A percentile compares a stretch with the other conserved stretches of the same genome.
Evolutionary conservation across 2,113 vertebrate genomes (phyloP).

Genomic region (Oryzias melastigma): DNA sequence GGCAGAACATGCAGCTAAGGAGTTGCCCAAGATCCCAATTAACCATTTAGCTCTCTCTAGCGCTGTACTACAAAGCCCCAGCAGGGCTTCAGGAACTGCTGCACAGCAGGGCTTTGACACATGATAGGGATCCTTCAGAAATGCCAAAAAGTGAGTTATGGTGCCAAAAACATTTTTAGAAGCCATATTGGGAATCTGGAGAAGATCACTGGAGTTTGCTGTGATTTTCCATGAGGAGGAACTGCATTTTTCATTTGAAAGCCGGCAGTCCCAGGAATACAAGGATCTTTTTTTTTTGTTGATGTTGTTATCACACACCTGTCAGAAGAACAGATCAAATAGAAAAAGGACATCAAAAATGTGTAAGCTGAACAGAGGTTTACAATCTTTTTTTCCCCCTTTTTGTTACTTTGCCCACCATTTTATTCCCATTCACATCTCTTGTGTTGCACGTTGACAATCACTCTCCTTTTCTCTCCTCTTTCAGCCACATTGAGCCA

Average conservation of each 20-base stretch:
- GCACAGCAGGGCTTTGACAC: conserved; percentile 41
- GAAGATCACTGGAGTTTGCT: conserved; percentile 35
- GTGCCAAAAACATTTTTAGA: conserved; percentile 30
- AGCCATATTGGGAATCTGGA: conserved; percentile 32
- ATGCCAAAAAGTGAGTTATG: conserved; percentile 43
- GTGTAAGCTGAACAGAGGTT: background rate
- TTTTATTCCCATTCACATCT: background rate
- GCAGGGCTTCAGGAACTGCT: conserved; percentile 8
- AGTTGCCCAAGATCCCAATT: conserved; percentile 58
- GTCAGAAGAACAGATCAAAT: conserved; percentile 46
- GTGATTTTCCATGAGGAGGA: conserved; percentile 26
- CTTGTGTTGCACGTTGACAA: background rate
- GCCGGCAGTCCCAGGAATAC: conserved; percentile 45
- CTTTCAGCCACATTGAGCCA: conserved; percentile 48
- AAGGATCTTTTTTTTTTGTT: background rate
- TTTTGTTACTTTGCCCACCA: conserved; percentile 2
- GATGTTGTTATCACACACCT: conserved; percentile 23
- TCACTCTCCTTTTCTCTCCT: background rate
- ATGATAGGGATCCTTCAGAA: conserved; percentile 32
- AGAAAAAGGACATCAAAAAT: conserved; percentile 19
- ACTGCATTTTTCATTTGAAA: conserved; percentile 15
- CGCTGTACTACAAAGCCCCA: conserved; percentile 18
- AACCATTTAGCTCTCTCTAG: conserved; percentile 26
- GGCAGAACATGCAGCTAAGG: conserved; percentile 36
- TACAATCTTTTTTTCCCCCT: conserved; percentile 1